phyloP scores from a whole-genome alignment of 2,113 vertebrate species.

The Stigmatopora nigra region DNA sequence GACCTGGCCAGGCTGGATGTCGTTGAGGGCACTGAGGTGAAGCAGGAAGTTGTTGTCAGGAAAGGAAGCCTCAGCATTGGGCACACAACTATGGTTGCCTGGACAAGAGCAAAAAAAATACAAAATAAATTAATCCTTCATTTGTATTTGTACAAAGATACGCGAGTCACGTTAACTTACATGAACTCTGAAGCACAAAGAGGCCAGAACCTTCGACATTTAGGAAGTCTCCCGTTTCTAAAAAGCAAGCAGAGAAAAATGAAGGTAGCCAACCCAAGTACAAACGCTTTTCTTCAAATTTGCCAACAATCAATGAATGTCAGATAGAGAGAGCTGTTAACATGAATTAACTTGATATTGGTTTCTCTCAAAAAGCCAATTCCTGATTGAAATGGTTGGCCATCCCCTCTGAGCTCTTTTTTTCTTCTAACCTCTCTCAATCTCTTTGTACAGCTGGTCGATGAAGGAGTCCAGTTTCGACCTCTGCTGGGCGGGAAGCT shows the following conservation, averaged over 20 bases:
- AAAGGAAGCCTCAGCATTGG: constrained; percentile 91
- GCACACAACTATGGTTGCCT: constrained; percentile 98
- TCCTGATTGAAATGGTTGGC: neutral
- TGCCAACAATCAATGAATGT: neutral
- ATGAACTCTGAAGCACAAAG: constrained; percentile 95
- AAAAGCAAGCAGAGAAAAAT: constrained; percentile 28
- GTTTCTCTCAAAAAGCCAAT: neutral
- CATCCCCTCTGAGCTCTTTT: neutral
- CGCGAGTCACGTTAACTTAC: constrained; percentile 72
- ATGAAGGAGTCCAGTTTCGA: constrained; percentile 91
- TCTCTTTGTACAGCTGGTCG: constrained; percentile 96
- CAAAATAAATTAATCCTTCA: neutral
- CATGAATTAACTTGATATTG: too few relatives aligned
- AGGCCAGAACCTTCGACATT: constrained; percentile 98
- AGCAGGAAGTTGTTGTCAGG: constrained; percentile 93
- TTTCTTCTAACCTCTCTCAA: constrained; percentile 77
- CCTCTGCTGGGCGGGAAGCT: constrained; percentile 80
- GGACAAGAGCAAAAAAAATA: constrained; percentile 7
- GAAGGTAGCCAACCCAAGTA: neutral
- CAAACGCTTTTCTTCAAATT: neutral
- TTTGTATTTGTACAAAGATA: neutral
- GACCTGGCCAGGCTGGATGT: constrained; percentile 90
- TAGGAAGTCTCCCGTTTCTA: constrained; percentile 94
- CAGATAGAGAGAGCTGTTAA: neutral
- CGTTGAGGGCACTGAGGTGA: constrained; percentile 82